Base-by-base conservation (phyloP, 2,888 invertebrate genomes). In the Chromoteleia sp. region DNA sequence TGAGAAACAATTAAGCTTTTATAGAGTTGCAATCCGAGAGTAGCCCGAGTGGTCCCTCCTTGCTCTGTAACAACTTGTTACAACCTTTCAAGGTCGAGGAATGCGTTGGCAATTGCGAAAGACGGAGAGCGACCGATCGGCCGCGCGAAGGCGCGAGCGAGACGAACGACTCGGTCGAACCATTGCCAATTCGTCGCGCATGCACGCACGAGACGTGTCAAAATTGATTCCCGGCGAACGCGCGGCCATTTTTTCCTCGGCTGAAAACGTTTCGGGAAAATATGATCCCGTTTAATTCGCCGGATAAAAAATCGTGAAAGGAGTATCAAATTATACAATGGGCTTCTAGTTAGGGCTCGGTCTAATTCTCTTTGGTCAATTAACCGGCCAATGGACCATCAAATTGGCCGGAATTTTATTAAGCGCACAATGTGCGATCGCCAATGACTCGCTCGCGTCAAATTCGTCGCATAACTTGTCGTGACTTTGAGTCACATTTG, bases 1-100 rank as follows among this genome's bases (percentile, higher is more conserved):
- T 88, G 88, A 89, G 88, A 88, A 90, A 88, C 89, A 88, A 90
- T 90, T 89, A 89, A 89, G 87, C 88, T 89, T 89, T 89, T 87
- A 88, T 89, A 88, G 88, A 88, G 87, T 87, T 87, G 86, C 86
- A 86, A 89, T 88, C 85, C 84, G 67, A 84, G 83, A 84, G 87
- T 70, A 71, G 65, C 70, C 77, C 45, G 74, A 83, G 82, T 83
- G 76, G 77, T 65, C 82, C 65, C 81, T 76, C 77, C 63, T 59
- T 39, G 68, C 54, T 80, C 81, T 76, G 84, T 84, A 88, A 86
- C 88, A 86, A 88, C 86, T 88, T 85, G 87, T 88, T 68, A 52
- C 79, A 75, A 76, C 81, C 85, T 85, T 82, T 84, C 88, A 89
- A 88, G 88, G 88, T 85, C 88, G 86, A 68, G 79, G 83, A 70